Percentiles rank a stretch among this genome's conserved stretches.
phyloP scores from a whole-genome alignment of 2,113 vertebrate species.

The Mesembrinibis cayennensis region DNA sequence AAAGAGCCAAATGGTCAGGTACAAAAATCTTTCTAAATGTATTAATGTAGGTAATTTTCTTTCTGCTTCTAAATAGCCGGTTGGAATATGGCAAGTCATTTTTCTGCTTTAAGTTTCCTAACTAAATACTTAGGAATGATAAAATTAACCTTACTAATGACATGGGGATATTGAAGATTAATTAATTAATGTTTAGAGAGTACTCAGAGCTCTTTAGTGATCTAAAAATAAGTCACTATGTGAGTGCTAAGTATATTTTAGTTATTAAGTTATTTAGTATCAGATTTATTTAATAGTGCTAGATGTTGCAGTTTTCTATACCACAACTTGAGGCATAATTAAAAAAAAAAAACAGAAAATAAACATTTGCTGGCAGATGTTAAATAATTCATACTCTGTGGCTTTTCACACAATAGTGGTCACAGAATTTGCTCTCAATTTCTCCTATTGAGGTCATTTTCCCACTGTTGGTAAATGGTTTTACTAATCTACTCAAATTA shows the following conservation, averaged over 20 bases:
- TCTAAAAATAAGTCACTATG: conserved; percentile 6
- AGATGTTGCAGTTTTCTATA: background rate
- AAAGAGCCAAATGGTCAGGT: background rate
- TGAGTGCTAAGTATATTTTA: background rate
- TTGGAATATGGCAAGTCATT: background rate
- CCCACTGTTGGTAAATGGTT: background rate
- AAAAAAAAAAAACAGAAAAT: background rate
- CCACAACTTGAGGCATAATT: background rate
- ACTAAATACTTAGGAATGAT: background rate
- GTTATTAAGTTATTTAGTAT: background rate
- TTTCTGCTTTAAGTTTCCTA: background rate
- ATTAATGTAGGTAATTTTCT: background rate
- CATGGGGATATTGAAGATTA: background rate
- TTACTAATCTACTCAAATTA: background rate
- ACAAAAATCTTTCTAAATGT: background rate
- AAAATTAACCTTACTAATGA: background rate
- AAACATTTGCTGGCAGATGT: background rate
- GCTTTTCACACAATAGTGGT: accelerated
- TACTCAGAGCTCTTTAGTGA: background rate
- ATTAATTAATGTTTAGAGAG: conserved; percentile 10
- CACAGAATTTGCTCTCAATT: background rate
- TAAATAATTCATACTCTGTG: background rate
- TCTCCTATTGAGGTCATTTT: background rate
- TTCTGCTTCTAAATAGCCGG: background rate
- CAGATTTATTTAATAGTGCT: background rate